These are phyloP conservation scores for Eonycteris spelaea DNA, from an alignment of 2,113 vertebrate species.

Conservation along the genomic window DNA sequence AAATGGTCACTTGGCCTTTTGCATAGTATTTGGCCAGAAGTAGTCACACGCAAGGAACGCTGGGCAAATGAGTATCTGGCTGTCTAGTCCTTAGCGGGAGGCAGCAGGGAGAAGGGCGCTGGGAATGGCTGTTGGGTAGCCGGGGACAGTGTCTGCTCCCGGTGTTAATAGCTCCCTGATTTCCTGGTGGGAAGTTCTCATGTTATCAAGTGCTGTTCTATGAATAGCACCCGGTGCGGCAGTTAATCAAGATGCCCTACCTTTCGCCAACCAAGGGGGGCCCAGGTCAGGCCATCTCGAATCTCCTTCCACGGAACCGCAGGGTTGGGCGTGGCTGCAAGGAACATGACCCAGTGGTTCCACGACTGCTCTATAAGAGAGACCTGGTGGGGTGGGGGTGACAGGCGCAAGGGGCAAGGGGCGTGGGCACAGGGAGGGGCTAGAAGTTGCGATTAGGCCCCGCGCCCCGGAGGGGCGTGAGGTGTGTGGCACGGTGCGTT, in stretches of 20 bases:
- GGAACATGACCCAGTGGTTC: background rate
- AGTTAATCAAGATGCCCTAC: background rate
- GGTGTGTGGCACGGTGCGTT: background rate
- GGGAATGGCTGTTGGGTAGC: background rate
- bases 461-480: background rate
- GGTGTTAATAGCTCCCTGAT: background rate
- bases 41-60: background rate
- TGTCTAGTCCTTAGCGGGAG: background rate
- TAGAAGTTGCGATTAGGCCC: rapidly evolving
- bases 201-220: too few species aligned
- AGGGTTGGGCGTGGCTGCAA: background rate
- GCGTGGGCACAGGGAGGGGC: background rate
- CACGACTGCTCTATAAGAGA: background rate
- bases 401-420: background rate
- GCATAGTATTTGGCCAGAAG: background rate
- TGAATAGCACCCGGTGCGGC: background rate
- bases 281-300: background rate
- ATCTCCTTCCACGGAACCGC: background rate
- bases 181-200: background rate
- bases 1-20: background rate
- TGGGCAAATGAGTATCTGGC: background rate
- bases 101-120: background rate
- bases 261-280: background rate
- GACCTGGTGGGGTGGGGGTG: background rate
- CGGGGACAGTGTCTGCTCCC: background rate